A percentile compares a stretch with the other conserved stretches of the same genome.
phyloP scores from a whole-genome alignment of 2,888 invertebrate genomes.

The Tetrapedia diversipes region DNA sequence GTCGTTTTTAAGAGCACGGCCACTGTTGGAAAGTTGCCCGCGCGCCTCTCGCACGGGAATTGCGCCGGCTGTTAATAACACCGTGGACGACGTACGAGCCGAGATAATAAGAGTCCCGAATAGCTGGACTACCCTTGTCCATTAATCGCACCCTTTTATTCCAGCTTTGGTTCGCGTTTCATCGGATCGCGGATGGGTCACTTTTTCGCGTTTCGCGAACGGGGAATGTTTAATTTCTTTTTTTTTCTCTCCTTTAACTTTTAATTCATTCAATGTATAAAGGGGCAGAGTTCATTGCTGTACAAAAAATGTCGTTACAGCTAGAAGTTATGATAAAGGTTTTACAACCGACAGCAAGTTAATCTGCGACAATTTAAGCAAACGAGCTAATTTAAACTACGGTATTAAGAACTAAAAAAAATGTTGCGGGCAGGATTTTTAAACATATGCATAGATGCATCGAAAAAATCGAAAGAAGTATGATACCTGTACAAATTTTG shows the following conservation, averaged over 20 bases:
- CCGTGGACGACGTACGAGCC: constrained; percentile 40
- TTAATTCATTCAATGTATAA: no score
- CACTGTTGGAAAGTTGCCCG: constrained; percentile 52
- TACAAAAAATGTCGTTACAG: no score
- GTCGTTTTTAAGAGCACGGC: constrained; percentile 59
- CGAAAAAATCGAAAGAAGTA: no score
- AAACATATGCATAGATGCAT: no score
- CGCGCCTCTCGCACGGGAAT: constrained; percentile 37
- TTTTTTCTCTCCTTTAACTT: not conserved
- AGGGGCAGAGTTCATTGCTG: no score
- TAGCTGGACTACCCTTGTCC: constrained; percentile 34
- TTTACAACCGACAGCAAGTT: no score
- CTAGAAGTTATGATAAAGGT: no score
- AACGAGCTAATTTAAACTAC: no score
- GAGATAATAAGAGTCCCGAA: constrained; percentile 55
- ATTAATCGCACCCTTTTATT: constrained; percentile 45
- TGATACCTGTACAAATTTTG: no score
- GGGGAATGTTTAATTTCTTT: not conserved
- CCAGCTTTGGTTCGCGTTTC: constrained; percentile 6
- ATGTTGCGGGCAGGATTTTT: no score
- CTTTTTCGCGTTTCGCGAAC: not conserved
- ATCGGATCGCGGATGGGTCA: not conserved
- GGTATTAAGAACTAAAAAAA: no score
- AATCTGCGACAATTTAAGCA: no score
- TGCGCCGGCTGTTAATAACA: constrained; percentile 56